Evolutionary conservation across 1,140 invertebrate genomes (phyloP).

Genomic region (Centruroides sculpturatus): DNA sequence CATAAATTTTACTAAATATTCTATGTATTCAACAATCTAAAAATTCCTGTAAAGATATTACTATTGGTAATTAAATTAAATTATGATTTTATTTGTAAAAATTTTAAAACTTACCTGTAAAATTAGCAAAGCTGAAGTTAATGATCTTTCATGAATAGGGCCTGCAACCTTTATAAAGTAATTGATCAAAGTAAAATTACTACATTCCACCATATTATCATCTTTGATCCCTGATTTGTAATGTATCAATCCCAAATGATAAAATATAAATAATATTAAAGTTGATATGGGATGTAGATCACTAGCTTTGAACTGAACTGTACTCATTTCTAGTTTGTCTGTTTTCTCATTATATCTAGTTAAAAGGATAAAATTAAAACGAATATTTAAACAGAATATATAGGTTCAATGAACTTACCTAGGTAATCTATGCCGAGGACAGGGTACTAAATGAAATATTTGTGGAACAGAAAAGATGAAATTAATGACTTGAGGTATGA

Average conservation of each 20-base stretch:
- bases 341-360: constrained; percentile 53
- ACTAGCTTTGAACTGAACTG: constrained; percentile 49
- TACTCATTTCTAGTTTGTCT: constrained; percentile 62
- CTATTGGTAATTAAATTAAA: no score
- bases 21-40: no score
- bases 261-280: constrained; percentile 48
- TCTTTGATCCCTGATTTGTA: constrained; percentile 42
- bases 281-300: constrained; percentile 45
- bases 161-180: constrained; percentile 69
- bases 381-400: neutral
- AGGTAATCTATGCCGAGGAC: constrained; percentile 90
- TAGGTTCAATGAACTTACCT: constrained; percentile 36
- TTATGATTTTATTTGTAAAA: no score
- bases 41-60: no score
- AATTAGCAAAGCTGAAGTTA: constrained; percentile 57
- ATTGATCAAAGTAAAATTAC: constrained; percentile 80
- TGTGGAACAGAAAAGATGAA: constrained; percentile 94
- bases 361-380: constrained; percentile 16
- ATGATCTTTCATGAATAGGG: constrained; percentile 62
- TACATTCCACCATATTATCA: constrained; percentile 42
- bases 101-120: constrained; percentile 47
- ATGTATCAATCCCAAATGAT: constrained; percentile 46
- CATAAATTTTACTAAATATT: no score
- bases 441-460: constrained; percentile 88
- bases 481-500: constrained; percentile 91